Percentiles rank a stretch among this genome's conserved stretches.
Evolutionary conservation across 2,888 invertebrate genomes (phyloP).

Genomic region (Plagodis pulveraria): DNA sequence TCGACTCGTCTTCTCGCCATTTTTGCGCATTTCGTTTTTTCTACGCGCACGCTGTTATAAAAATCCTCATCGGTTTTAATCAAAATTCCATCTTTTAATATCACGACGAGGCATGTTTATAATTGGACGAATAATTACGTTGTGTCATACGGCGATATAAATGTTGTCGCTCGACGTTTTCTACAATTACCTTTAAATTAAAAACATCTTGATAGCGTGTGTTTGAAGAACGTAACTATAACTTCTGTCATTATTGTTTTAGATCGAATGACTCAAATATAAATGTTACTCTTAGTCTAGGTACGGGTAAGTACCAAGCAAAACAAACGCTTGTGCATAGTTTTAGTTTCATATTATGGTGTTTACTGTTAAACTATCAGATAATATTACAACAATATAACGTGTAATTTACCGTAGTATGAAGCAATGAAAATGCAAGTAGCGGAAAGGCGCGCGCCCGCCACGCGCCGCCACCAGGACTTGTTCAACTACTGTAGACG

Average conservation of each 20-base stretch:
- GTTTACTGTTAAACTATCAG: not conserved
- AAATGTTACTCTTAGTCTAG: slow-evolving; percentile 6
- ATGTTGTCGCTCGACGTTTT: slow-evolving; percentile 50
- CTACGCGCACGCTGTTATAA: slow-evolving; percentile 67
- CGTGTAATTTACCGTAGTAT: slow-evolving; percentile 7
- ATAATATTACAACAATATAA: slow-evolving; percentile 17
- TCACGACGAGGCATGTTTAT: slow-evolving; percentile 63
- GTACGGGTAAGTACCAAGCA: not conserved
- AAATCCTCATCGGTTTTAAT: slow-evolving; percentile 78
- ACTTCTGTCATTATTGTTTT: slow-evolving; percentile 12
- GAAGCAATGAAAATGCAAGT: slow-evolving; percentile 47
- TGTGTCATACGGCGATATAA: slow-evolving; percentile 65
- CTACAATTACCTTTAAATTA: slow-evolving; percentile 55
- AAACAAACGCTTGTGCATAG: not conserved
- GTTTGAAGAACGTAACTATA: slow-evolving; percentile 1
- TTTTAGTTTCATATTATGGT: not conserved
- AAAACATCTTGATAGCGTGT: slow-evolving; percentile 3
- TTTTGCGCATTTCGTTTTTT: slow-evolving; percentile 73
- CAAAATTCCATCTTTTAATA: slow-evolving; percentile 78
- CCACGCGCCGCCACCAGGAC: slow-evolving; percentile 49
- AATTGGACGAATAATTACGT: slow-evolving; percentile 73
- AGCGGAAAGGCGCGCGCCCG: slow-evolving; percentile 46
- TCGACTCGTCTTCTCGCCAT: slow-evolving; percentile 70
- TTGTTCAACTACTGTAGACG: slow-evolving; percentile 41
- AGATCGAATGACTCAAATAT: slow-evolving; percentile 6